These are phyloP conservation scores for Hecatera dysodea DNA, from an alignment of 2,888 invertebrate genomes.

Conservation along the genomic window DNA sequence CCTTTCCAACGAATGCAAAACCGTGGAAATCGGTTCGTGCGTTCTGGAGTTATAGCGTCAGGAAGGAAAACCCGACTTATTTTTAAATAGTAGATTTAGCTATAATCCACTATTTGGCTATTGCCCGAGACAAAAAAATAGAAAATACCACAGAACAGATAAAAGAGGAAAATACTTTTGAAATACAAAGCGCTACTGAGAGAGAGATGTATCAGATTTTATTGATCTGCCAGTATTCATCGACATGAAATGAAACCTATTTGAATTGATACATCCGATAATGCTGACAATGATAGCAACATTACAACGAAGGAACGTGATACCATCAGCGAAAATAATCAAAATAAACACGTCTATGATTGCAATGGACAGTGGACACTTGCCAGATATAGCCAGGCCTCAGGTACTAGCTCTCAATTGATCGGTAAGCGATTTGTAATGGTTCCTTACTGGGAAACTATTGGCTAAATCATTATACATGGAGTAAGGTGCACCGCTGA, in stretches of 20 bases:
- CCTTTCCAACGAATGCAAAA: no score
- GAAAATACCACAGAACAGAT: no score
- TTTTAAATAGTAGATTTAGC: no score
- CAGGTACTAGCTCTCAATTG: constrained; percentile 38
- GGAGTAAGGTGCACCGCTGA: not conserved
- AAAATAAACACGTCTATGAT: constrained; percentile 15
- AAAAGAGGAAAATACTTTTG: not conserved
- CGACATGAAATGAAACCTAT: constrained; percentile 14
- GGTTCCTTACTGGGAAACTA: constrained; percentile 48
- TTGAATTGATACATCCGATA: constrained; percentile 9
- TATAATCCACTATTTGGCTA: not conserved
- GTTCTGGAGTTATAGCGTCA: no score
- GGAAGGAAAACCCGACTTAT: no score
- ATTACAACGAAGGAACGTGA: constrained; percentile 31
- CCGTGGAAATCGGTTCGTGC: no score
- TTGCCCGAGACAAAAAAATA: not conserved
- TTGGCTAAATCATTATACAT: constrained; percentile 23
- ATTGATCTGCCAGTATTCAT: constrained; percentile 2
- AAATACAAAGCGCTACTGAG: not conserved
- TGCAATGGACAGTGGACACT: constrained; percentile 37
- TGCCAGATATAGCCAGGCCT: constrained; percentile 1
- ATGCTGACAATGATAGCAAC: constrained; percentile 20
- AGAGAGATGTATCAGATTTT: no score
- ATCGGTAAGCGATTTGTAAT: constrained; percentile 59
- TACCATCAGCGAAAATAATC: constrained; percentile 10